Base-by-base conservation (phyloP, 2,888 invertebrate species). In the Clusia tigrina region DNA sequence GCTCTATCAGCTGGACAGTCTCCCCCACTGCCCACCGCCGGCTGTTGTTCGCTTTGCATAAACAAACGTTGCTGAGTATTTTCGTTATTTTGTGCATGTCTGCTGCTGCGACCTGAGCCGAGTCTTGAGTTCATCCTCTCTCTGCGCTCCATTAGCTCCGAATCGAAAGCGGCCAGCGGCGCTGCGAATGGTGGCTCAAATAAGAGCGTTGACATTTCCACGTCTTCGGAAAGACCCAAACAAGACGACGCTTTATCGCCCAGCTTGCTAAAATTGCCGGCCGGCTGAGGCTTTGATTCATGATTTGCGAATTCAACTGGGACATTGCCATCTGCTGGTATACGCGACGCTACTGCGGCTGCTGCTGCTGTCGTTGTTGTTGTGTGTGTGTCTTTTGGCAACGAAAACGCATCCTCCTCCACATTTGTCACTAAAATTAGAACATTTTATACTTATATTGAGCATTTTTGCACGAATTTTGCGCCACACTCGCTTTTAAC, bases 81-180 rank as follows among this genome's bases (percentile, higher is more conserved):
- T 25, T 63, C 54, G 46, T 54, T 23, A 2, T 37, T 24, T 48
- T 55, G 38, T 12, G 53, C n/a, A 23, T 51, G 54, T 12, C 5
- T 18, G 1, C 18, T 25, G 12, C 58, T 51, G 55, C 55, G 22
- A 32, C 42, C 15, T 20, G 25, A 0, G 62, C 51, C 67, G 68
- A 77, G 6, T 74, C 25, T 54, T 5, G 32, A 32, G 32, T 12
- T 32, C 32, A 9, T 42, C 6, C 32, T 32, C 6, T 32, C 32
- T 9, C 65, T 58, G 6, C 66, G 67, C 15, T 69, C 58, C 22
- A 70, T 58, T 20, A 72, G 60, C 32, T 78, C 72, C 66, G 69
- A 60, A 6, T 72, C 66, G 58, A 61, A 74, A 15, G 81, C 77
- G 1, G 81, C 79, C 25, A 80, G 67, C 2, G 75, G 74, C 6